A percentile compares a stretch with the other conserved stretches of the same genome.
These are phyloP conservation scores for Melanostoma mellinum DNA, from an alignment of 2,888 invertebrate species.

Conservation along the genomic window DNA sequence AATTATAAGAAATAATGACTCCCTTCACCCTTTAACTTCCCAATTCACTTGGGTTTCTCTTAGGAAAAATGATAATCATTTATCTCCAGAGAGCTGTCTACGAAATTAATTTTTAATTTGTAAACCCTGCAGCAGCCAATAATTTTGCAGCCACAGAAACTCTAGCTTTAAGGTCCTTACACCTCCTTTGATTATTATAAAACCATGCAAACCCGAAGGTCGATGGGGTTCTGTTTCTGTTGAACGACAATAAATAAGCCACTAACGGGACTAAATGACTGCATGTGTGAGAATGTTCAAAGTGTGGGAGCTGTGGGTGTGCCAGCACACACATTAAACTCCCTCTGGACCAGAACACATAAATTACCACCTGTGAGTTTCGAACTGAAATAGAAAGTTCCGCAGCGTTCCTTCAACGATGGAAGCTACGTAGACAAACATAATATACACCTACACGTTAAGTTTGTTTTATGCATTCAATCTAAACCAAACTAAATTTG, in stretches of 20 bases:
- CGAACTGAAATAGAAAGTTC: conserved; percentile 21
- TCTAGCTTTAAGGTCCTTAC: not conserved
- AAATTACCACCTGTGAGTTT: conserved; percentile 46
- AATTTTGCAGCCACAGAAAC: conserved; percentile 2
- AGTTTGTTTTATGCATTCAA: too few relatives aligned
- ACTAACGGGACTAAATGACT: conserved; percentile 32
- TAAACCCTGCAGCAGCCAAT: conserved; percentile 32
- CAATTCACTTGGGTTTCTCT: too few relatives aligned
- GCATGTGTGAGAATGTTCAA: conserved; percentile 2
- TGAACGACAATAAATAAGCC: conserved; percentile 30
- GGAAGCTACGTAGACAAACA: too few relatives aligned
- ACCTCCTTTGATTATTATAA: not conserved
- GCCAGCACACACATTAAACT: conserved; percentile 2
- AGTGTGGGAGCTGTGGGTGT: not conserved
- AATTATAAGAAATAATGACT: too few relatives aligned
- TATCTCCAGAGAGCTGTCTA: conserved; percentile 10
- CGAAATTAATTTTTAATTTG: conserved; percentile 61
- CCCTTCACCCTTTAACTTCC: too few relatives aligned
- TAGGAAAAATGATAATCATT: not conserved
- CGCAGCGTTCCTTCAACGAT: too few relatives aligned
- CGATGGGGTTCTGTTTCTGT: not conserved
- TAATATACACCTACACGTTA: too few relatives aligned
- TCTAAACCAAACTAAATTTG: too few relatives aligned
- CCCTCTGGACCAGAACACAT: conserved; percentile 22
- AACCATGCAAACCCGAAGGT: conserved; percentile 1